phyloP scores from a whole-genome alignment of 2,888 invertebrate genomes.

The Sinelater perroti region DNA sequence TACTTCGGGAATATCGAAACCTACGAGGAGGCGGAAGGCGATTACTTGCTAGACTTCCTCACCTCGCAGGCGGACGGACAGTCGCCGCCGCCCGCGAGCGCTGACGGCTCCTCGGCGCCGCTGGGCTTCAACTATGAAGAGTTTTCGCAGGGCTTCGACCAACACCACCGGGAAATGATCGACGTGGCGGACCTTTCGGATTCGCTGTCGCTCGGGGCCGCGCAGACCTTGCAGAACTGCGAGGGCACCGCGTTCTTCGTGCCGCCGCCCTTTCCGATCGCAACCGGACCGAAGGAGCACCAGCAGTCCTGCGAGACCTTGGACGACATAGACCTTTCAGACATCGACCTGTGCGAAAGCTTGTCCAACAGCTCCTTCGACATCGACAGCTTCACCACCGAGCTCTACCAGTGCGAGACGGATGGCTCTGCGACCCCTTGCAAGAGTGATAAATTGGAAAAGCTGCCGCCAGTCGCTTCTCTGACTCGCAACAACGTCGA shows the following conservation, averaged over 20 bases:
- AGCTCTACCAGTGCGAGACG: constrained; percentile 44
- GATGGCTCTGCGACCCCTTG: constrained; percentile 30
- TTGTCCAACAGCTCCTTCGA: constrained; percentile 51
- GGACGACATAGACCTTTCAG: constrained; percentile 47
- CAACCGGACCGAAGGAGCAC: neutral
- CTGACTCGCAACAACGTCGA: constrained; percentile 52
- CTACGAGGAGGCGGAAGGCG: constrained; percentile 28
- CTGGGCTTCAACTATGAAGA: constrained; percentile 55
- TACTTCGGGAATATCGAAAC: constrained; percentile 41
- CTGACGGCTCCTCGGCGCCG: constrained; percentile 34
- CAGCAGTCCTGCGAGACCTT: constrained; percentile 12
- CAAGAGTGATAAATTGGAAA: constrained; percentile 11
- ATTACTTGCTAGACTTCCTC: constrained; percentile 38
- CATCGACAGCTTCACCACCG: constrained; percentile 44
- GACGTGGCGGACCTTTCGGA: neutral
- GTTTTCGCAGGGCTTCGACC: constrained; percentile 52
- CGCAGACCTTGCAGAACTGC: neutral
- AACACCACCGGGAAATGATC: constrained; percentile 5
- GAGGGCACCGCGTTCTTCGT: constrained; percentile 46
- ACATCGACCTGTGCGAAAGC: constrained; percentile 52
- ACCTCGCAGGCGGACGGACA: constrained; percentile 30
- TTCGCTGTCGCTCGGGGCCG: neutral
- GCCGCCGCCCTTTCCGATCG: constrained; percentile 41
- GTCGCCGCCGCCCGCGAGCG: constrained; percentile 22
- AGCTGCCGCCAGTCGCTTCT: constrained; percentile 51